Base-by-base conservation (phyloP, 1,140 invertebrate genomes). In the Tetramorium alpestre region DNA sequence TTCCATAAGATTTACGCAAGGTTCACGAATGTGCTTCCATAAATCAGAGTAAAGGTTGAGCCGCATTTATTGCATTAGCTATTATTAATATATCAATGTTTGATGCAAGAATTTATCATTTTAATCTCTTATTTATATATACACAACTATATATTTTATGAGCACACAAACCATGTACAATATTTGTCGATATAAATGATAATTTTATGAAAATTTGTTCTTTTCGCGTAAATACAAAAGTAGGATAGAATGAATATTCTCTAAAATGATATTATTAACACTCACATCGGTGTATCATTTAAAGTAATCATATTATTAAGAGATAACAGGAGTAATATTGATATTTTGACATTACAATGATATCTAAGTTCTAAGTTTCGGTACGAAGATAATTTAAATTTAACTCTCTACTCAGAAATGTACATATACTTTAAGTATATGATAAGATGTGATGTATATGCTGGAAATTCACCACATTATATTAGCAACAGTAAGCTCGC, bases 361-460 rank as follows among this genome's bases (percentile, higher is more conserved):
- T 70, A 28, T 44, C 33, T 41, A 11, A 44, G 33, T 81, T 72
- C 18, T 47, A 13, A n/a, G 51, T 69, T 81, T 41, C 6, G 11
- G 16, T 28, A 16, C 0, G 22, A 70, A 56, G 38, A 44, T 69
- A 41, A n/a, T n/a, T 80, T 67, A 80, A 67, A 70, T 70, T 70
- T 81, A 54, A 70, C 38, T 70, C 33, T 38, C n/a, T 41, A 11
- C 38, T 69, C 10, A 3, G 77, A 70, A 70, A 70, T 41, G 18
- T 41, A 28, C 8, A 38, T 80, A 56, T 69, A 70, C 69, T 80
- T n/a, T 56, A 69, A 69, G 70, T 44, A 70, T 51, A 56, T 44
- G 7, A 6, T 70, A 82, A 38, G 22, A 4, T 44, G 10, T 38
- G n/a, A 25, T n/a, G 13, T 62, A 18, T 51, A 47, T 28, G 6